Conservation (phyloP, 2,888 invertebrate genomes). For the Gastracanthus pulcherrimus region DNA sequence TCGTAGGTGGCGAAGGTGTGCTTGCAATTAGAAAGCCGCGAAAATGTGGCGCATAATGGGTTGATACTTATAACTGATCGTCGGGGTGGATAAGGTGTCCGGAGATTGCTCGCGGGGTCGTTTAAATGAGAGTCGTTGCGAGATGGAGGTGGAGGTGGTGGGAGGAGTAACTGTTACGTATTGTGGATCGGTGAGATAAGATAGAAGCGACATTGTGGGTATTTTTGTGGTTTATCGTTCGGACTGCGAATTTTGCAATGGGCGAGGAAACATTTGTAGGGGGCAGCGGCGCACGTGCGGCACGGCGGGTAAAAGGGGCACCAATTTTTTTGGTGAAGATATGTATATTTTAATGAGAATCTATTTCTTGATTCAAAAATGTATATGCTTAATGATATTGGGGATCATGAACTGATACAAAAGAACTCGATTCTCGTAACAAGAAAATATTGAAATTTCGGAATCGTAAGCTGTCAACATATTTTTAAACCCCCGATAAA, state of each 20-base stretch:
- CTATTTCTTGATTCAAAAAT: too few relatives aligned
- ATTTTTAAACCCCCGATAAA: too few relatives aligned
- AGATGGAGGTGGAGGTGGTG: conserved; percentile 3
- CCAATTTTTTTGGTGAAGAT: too few relatives aligned
- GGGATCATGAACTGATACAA: too few relatives aligned
- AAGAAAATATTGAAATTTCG: too few relatives aligned
- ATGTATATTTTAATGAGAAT: too few relatives aligned
- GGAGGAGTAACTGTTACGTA: conserved; percentile 14
- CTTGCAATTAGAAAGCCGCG: conserved; percentile 36
- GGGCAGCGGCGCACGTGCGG: too few relatives aligned
- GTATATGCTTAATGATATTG: too few relatives aligned
- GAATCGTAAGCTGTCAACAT: too few relatives aligned
- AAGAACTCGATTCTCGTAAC: too few relatives aligned
- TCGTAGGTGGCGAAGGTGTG: background rate
- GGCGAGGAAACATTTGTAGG: too few relatives aligned
- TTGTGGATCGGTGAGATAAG: conserved; percentile 20
- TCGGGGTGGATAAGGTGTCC: background rate
- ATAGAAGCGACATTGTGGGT: background rate
- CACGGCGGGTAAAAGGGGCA: too few relatives aligned
- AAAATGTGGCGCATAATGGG: conserved; percentile 21
- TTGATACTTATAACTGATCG: background rate
- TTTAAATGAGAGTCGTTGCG: background rate
- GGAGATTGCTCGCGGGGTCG: background rate
- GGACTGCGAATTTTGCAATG: background rate
- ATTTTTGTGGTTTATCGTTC: background rate